A percentile compares a stretch with the other conserved stretches of the same genome.
Conservation (phyloP, 64 coral and sea anemone species). For the Actinia equina region DNA sequence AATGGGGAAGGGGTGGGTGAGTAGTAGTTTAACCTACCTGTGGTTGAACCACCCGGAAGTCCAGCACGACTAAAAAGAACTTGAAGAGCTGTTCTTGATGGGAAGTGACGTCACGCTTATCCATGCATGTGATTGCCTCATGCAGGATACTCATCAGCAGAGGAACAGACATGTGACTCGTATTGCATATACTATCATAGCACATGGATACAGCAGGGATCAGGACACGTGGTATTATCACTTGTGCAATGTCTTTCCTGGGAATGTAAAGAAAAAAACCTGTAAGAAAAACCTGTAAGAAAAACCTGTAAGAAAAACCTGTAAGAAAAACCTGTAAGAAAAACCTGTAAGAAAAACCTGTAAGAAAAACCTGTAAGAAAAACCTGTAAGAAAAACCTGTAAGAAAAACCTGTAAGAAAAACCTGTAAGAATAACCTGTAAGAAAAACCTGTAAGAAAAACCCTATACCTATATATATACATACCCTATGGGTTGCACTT, state of each 20-base stretch:
- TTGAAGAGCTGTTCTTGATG: conserved; percentile 65
- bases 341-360: too few relatives aligned
- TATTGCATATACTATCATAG: conserved; percentile 41
- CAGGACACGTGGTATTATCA: conserved; percentile 63
- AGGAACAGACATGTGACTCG: conserved; percentile 15
- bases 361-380: too few relatives aligned
- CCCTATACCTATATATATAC: too few relatives aligned
- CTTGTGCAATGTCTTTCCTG: conserved; percentile 65
- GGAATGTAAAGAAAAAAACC: not conserved
- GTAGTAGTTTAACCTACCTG: conserved; percentile 15
- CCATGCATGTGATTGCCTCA: conserved; percentile 54
- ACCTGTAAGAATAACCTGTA: too few relatives aligned
- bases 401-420: too few relatives aligned
- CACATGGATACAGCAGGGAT: conserved; percentile 73
- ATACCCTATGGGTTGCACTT: too few relatives aligned
- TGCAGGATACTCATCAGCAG: conserved; percentile 54
- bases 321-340: too few relatives aligned
- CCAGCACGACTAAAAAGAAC: conserved; percentile 73
- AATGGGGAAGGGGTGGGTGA: too few relatives aligned
- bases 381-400: too few relatives aligned
- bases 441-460: too few relatives aligned
- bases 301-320: too few relatives aligned
- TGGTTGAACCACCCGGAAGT: conserved; percentile 68
- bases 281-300: too few relatives aligned
- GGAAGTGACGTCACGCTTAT: conserved; percentile 72